phyloP scores from a whole-genome alignment of 2,113 vertebrate species.

The Gorsachius goisagi region DNA sequence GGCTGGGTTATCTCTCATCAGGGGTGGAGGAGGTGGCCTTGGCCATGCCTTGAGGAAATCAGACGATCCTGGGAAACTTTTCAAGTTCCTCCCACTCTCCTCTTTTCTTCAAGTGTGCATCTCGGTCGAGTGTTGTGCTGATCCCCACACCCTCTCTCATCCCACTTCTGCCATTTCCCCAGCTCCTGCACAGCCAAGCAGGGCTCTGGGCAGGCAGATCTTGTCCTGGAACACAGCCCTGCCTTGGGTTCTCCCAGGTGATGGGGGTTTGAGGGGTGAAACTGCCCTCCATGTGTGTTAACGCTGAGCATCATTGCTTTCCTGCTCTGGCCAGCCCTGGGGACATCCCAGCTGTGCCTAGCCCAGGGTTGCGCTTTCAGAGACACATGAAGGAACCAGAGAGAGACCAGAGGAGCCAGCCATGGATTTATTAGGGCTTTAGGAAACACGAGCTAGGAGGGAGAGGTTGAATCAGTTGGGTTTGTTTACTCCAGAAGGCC shows the following conservation, averaged over 20 bases:
- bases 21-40: neutral
- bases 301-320: neutral
- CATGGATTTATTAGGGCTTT: neutral
- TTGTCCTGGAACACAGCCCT: no score
- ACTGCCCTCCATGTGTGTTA: neutral
- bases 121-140: neutral
- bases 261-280: neutral
- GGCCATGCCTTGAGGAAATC: neutral
- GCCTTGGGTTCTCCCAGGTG: neutral
- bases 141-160: neutral
- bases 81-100: neutral
- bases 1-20: neutral
- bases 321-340: neutral
- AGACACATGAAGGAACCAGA: neutral
- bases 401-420: neutral
- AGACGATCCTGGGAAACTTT: neutral
- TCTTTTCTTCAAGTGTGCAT: no score
- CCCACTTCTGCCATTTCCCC: neutral
- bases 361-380: neutral
- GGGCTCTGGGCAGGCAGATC: neutral
- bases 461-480: neutral
- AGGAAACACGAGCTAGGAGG: neutral
- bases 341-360: neutral
- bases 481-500: neutral
- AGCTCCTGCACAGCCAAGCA: neutral